These are phyloP conservation scores for Micrastur ruficollis DNA, from an alignment of 2,797 vertebrate genomes.

Conservation along the genomic window DNA sequence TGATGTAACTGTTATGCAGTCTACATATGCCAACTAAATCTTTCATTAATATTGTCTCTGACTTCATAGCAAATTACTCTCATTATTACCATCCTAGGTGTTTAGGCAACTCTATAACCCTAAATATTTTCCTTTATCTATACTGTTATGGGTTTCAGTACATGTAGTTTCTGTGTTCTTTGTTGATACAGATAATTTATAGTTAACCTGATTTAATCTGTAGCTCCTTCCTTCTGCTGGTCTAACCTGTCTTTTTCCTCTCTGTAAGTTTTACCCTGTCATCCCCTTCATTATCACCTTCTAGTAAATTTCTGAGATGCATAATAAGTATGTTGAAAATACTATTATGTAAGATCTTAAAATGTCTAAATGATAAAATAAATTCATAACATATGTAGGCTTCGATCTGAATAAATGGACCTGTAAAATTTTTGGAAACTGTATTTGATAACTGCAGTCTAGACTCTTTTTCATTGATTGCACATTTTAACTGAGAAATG, in stretches of 20 bases:
- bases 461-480: not conserved
- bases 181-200: not conserved
- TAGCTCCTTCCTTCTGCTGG: not conserved
- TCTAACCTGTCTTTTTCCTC: not conserved
- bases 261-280: not conserved
- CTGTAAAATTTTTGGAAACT: not conserved
- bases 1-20: not conserved
- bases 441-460: not conserved
- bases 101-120: not conserved
- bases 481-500: not conserved
- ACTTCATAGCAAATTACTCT: not conserved
- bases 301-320: not conserved
- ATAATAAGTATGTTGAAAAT: not conserved
- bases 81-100: not conserved
- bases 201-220: not conserved
- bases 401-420: not conserved
- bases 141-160: not conserved
- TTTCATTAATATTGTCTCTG: not conserved
- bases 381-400: not conserved
- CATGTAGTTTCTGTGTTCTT: not conserved
- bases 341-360: not conserved
- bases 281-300: not conserved
- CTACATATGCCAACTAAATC: not conserved
- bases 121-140: not conserved
- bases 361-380: not conserved